Evolutionary conservation across 2,888 invertebrate species (phyloP), one percentile per base, ranked within the genome.

Genomic region (Lutraria lutraria): DNA sequence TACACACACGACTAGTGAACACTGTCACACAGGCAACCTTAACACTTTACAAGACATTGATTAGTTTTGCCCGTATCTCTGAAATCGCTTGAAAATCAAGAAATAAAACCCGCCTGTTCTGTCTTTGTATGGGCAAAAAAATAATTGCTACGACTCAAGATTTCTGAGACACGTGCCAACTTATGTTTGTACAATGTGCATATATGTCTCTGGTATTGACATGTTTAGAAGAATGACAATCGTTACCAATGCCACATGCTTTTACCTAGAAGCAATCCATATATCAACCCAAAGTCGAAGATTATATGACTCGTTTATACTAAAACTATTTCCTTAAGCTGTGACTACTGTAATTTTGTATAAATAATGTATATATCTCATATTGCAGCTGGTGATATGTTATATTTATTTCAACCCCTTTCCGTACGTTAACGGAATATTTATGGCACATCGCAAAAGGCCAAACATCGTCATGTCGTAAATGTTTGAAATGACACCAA

Each of bases 351-450:
- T 13, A 76, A 76, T 34, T 31, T 76, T 76, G 76, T 76, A 76
- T 76, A 19, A 76, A 76, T 76, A 76, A 76, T 76, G 34, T 16
- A 76, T 34, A 34, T 34, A 76, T 76, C 76, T 31, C 34, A 76
- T 16, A 31, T 16, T 16, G 13, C 13, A 34, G 34, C 34, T 34
- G 31, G 19, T 4, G 76, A 76, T 31, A 31, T 76, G 31, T 34
- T 76, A 2, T 43, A 8, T 43, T 34, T 31, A 34, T 34, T 34
- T 76, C 16, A 76, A 31, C 34, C 19, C 34, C 16, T 31, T 16
- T 31, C 16, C 76, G 15, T 76, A 31, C 76, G 15, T 76, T 34
- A 34, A 76, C 19, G 19, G 34, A 68, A n/a, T 21, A 15, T 76
- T 76, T 76, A 76, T 34, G 76, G 76, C 16, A 34, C 31, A 31